phyloP scores from a whole-genome alignment of 1,140 invertebrate genomes.

The Pseudomyrmex concolor region DNA sequence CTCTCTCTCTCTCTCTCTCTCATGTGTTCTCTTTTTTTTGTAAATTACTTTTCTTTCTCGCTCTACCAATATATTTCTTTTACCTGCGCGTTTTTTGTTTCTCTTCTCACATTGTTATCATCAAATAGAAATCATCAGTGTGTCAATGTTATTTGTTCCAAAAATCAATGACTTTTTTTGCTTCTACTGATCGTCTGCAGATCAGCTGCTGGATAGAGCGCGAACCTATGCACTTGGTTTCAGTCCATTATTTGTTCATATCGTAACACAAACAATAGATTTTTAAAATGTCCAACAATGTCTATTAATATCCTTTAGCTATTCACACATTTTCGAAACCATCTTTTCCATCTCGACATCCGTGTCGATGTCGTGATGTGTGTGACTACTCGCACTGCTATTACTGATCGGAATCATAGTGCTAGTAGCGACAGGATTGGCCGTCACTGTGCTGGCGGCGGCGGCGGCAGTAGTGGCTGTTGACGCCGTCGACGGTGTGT shows the following conservation, averaged over 20 bases:
- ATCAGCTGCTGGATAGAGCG: conserved; percentile 43
- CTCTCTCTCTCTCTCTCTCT: neutral
- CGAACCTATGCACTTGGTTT: conserved; percentile 30
- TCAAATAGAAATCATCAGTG: conserved; percentile 17
- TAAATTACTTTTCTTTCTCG: conserved; percentile 44
- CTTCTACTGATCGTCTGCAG: conserved; percentile 48
- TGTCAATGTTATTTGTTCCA: conserved; percentile 15
- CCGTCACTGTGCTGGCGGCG: conserved; percentile 65
- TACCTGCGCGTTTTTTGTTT: conserved; percentile 31
- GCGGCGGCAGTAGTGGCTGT: conserved; percentile 47
- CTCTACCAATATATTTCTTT: conserved; percentile 37
- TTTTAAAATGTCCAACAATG: conserved; percentile 85
- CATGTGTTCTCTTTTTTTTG: neutral
- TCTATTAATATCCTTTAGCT: conserved; percentile 82
- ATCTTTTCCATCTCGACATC: conserved; percentile 91
- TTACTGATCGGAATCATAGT: conserved; percentile 67
- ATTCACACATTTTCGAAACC: conserved; percentile 90
- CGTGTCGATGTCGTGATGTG: conserved; percentile 86
- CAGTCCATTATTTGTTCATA: conserved; percentile 75
- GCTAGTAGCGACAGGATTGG: conserved; percentile 69
- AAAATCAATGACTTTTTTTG: conserved; percentile 36
- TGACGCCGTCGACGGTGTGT: conserved; percentile 71
- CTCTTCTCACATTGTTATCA: conserved; percentile 22
- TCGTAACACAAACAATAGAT: conserved; percentile 84
- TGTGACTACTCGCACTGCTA: conserved; percentile 79